These are phyloP conservation scores for Spodoptera littoralis DNA, from an alignment of 2,888 invertebrate species.

Conservation along the genomic window DNA sequence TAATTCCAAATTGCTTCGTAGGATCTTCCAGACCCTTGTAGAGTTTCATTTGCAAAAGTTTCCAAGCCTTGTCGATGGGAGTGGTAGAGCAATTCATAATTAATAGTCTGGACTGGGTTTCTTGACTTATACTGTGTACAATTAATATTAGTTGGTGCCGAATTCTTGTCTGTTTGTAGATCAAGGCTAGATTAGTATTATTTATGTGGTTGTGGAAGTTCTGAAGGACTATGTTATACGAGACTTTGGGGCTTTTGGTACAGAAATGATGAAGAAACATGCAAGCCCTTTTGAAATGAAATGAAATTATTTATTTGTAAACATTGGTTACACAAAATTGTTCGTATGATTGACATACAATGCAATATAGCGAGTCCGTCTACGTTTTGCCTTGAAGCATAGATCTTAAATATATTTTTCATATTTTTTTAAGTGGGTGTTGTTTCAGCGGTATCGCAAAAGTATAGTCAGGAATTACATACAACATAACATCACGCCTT, in stretches of 20 bases:
- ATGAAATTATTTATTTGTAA: too few relatives aligned
- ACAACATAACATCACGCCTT: too few relatives aligned
- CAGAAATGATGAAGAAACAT: too few relatives aligned
- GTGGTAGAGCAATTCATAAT: slow-evolving; percentile 16
- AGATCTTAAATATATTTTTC: too few relatives aligned
- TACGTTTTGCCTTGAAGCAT: too few relatives aligned
- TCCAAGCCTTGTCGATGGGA: slow-evolving; percentile 11
- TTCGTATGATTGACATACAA: too few relatives aligned
- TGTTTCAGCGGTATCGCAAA: too few relatives aligned
- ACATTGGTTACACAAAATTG: too few relatives aligned
- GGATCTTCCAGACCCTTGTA: neutral
- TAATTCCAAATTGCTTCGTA: slow-evolving; percentile 29
- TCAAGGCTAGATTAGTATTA: slow-evolving; percentile 23
- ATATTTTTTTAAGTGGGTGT: too few relatives aligned
- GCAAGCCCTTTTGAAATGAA: too few relatives aligned
- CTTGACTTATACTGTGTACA: slow-evolving; percentile 1
- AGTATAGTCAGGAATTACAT: too few relatives aligned
- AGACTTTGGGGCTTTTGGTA: neutral
- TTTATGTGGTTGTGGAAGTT: slow-evolving; percentile 6
- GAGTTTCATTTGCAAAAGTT: slow-evolving; percentile 38
- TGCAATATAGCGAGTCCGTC: too few relatives aligned
- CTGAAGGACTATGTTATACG: neutral
- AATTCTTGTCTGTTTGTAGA: slow-evolving; percentile 10
- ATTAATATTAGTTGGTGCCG: slow-evolving; percentile 13
- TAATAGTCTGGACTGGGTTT: slow-evolving; percentile 29